Percentiles rank a stretch among this genome's conserved stretches.
phyloP scores from a whole-genome alignment of 2,797 vertebrate genomes.

The Eremophila alpestris region DNA sequence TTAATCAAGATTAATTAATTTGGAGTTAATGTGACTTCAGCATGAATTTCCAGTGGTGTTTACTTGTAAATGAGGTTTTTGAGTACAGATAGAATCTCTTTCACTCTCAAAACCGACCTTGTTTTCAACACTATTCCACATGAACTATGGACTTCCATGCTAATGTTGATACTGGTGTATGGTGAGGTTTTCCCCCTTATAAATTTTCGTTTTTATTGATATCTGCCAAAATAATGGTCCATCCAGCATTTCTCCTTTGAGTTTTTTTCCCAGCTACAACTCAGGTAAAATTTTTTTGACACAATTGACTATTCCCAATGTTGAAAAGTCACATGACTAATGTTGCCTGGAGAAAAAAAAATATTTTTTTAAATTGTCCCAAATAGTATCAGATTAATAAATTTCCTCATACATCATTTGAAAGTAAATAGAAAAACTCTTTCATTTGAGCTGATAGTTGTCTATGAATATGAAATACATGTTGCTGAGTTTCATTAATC shows the following conservation, averaged over 20 bases:
- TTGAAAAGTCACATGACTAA: not conserved
- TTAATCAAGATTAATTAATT: conserved; percentile 63
- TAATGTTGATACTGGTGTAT: not conserved
- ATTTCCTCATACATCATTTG: not conserved
- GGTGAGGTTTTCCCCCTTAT: not conserved
- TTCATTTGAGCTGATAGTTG: not conserved
- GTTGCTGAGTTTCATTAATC: not conserved
- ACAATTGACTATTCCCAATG: not conserved
- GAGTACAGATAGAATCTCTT: not conserved
- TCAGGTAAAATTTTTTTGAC: not conserved
- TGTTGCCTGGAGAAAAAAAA: not conserved
- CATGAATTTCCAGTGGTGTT: not conserved
- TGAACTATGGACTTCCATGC: not conserved
- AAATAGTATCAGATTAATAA: not conserved
- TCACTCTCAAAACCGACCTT: not conserved
- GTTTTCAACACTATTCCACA: not conserved
- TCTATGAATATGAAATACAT: not conserved
- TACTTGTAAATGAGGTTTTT: conserved; percentile 19
- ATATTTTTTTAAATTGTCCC: not conserved
- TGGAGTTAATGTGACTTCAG: conserved; percentile 30
- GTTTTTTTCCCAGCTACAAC: not conserved
- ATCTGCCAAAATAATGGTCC: not conserved
- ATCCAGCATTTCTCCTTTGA: not conserved
- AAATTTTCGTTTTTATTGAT: not conserved
- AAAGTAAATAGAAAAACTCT: not conserved